Evolutionary conservation across 2,797 vertebrate species (phyloP).

Genomic region (Falco rusticolus): DNA sequence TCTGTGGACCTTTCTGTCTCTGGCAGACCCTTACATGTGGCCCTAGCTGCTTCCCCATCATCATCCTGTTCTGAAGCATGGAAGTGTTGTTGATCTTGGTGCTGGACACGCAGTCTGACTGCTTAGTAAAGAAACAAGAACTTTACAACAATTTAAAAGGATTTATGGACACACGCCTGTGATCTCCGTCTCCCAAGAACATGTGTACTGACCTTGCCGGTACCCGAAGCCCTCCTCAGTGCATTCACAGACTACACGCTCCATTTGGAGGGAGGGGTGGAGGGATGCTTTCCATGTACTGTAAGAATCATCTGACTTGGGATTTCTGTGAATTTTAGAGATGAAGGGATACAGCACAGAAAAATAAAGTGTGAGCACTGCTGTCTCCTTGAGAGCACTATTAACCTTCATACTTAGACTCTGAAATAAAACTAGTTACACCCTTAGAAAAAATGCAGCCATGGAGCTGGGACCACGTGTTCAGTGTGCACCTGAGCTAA

Average conservation of each 20-base stretch:
- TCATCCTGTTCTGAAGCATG: not conserved
- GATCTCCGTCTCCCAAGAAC: not conserved
- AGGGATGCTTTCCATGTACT: constrained; percentile 10
- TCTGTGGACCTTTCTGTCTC: not conserved
- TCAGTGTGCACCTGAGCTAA: constrained; percentile 38
- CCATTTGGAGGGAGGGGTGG: constrained; percentile 7
- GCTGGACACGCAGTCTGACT: not conserved
- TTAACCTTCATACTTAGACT: constrained; percentile 22
- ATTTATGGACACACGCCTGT: not conserved
- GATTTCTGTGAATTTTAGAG: constrained; percentile 32
- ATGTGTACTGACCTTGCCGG: not conserved
- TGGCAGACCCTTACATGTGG: not conserved
- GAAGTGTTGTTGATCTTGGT: not conserved
- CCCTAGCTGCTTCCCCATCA: not conserved
- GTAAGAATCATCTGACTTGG: constrained; percentile 17
- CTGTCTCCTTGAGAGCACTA: not conserved
- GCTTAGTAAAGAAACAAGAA: not conserved
- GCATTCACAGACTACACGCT: not conserved
- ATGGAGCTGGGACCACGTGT: not conserved
- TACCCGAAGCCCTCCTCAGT: not conserved
- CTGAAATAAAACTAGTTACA: constrained; percentile 52
- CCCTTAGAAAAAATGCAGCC: constrained; percentile 48
- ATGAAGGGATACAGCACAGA: not conserved
- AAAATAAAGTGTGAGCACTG: not conserved
- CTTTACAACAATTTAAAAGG: not conserved